A percentile compares a stretch with the other conserved stretches of the same genome.
Evolutionary conservation across 2,797 vertebrate species (phyloP).

Genomic region (Artibeus jamaicensis): DNA sequence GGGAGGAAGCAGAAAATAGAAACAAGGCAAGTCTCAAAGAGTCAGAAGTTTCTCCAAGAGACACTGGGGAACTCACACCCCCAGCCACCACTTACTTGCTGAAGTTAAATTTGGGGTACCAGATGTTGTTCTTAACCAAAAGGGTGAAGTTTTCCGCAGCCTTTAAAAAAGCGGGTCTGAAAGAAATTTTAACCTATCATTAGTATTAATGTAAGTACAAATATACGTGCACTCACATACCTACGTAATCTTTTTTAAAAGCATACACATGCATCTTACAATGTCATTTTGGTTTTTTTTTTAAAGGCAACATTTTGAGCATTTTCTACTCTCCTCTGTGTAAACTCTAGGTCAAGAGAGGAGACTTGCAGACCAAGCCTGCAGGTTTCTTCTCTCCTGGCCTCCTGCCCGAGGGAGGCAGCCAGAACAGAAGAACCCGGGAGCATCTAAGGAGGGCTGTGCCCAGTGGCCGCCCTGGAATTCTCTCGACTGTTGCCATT

Average conservation of each 20-base stretch:
- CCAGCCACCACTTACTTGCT: conserved; percentile 84
- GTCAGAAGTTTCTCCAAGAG: background rate
- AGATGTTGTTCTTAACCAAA: conserved; percentile 93
- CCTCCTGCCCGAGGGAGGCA: background rate
- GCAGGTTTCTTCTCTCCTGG: background rate
- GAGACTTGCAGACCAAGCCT: background rate
- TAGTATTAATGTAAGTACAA: background rate
- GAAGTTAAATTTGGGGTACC: conserved; percentile 92
- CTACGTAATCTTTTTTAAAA: background rate
- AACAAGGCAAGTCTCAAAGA: background rate
- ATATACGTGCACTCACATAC: background rate
- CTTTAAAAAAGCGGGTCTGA: conserved; percentile 87
- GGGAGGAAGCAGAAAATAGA: conserved; percentile 20
- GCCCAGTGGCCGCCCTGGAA: background rate
- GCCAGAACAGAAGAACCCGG: background rate
- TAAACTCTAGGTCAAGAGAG: background rate
- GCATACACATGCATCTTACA: background rate
- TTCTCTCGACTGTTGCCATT: background rate
- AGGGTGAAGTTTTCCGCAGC: conserved; percentile 93
- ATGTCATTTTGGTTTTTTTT: background rate
- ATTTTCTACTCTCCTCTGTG: background rate
- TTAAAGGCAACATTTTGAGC: background rate
- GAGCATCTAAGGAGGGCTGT: accelerated
- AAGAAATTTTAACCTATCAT: background rate
- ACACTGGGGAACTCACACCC: background rate